phyloP scores from a whole-genome alignment of 1,140 invertebrate genomes.

The Halictus rubicundus region DNA sequence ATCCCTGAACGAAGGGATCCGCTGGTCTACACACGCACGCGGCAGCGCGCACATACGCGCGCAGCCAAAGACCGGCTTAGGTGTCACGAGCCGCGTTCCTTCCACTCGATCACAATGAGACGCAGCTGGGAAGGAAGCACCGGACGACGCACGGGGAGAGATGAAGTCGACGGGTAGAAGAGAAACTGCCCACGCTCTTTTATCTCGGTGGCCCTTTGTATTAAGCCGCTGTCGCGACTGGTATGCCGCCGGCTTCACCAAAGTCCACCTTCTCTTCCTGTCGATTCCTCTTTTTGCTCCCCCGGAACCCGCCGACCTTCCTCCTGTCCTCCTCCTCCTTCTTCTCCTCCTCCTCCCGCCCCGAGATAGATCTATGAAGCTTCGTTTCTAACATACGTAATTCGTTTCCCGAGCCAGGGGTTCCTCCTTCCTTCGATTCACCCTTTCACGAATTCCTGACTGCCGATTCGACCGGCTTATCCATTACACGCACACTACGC shows the following conservation, averaged over 20 bases:
- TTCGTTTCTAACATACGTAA: constrained; percentile 24
- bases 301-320: background rate
- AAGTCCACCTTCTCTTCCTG: constrained; percentile 59
- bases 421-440: background rate
- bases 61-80: constrained; percentile 30
- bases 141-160: constrained; percentile 48
- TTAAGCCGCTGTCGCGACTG: constrained; percentile 60
- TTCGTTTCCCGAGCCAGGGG: constrained; percentile 9
- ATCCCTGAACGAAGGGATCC: constrained; percentile 1
- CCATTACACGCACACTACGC: too few relatives aligned
- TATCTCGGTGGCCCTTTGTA: constrained; percentile 61
- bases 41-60: too few relatives aligned
- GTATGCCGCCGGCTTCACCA: constrained; percentile 54
- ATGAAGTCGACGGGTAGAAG: constrained; percentile 58
- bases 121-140: constrained; percentile 29
- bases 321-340: too few relatives aligned
- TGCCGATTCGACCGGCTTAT: background rate
- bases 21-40: too few relatives aligned
- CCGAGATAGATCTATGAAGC: constrained; percentile 2
- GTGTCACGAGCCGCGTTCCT: constrained; percentile 47
- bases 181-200: constrained; percentile 65
- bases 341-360: too few relatives aligned
- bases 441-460: background rate
- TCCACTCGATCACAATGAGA: constrained; percentile 51
- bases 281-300: constrained; percentile 48